These are phyloP conservation scores for Pseudorhiza aurosa DNA, from an alignment of 30 jellyfish, hydroid and myxozoan genomes.

Conservation along the genomic window DNA sequence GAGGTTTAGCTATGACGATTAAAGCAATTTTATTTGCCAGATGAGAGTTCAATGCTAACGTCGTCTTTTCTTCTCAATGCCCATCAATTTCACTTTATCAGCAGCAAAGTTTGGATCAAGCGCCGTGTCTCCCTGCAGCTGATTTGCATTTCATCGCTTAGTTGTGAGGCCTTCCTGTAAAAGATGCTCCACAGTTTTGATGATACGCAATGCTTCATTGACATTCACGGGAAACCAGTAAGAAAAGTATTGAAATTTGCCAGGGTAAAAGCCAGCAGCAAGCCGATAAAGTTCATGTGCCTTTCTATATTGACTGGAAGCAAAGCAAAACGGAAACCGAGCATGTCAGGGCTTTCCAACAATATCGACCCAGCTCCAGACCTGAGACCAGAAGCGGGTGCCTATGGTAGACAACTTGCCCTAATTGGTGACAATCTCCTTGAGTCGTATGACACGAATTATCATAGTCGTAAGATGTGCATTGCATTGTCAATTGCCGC, in stretches of 20 bases:
- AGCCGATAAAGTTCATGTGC: constrained; percentile 10
- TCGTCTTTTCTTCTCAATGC: not conserved
- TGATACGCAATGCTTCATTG: not conserved
- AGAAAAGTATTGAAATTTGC: not conserved
- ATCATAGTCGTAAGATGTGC: not conserved
- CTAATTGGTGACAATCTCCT: constrained; percentile 47
- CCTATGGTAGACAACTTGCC: constrained; percentile 44
- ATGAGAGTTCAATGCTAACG: not conserved
- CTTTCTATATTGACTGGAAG: not conserved
- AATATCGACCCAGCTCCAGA: constrained; percentile 60
- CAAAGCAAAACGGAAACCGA: not conserved
- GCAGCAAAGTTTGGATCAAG: not conserved
- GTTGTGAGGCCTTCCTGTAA: not conserved
- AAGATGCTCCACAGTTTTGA: constrained; percentile 35
- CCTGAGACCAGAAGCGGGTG: constrained; percentile 12
- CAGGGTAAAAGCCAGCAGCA: not conserved
- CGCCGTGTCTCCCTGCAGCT: constrained; percentile 25
- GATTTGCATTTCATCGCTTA: no score
- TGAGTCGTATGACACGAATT: constrained; percentile 8
- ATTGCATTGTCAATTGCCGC: constrained; percentile 42
- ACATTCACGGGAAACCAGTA: constrained; percentile 4
- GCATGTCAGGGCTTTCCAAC: constrained; percentile 4
- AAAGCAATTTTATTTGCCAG: constrained; percentile 1
- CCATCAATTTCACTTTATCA: not conserved
- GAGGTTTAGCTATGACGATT: constrained; percentile 8